phyloP scores from a whole-genome alignment of 2,888 invertebrate genomes.

The Endotricha flammealis region DNA sequence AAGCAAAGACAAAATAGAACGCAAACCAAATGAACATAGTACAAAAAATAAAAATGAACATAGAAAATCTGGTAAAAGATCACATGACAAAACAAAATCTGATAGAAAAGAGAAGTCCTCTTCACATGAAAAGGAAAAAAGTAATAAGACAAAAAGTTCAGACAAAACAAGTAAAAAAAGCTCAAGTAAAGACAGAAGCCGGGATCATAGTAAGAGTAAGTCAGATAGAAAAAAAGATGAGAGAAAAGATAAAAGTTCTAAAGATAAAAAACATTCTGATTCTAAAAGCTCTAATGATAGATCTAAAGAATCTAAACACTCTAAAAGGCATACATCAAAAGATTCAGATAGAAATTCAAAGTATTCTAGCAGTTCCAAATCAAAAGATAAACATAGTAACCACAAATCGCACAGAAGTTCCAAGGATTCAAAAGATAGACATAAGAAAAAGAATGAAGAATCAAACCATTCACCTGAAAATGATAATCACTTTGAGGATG shows the following conservation, averaged over 20 bases:
- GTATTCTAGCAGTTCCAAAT: slow-evolving; percentile 37
- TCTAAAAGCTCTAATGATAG: slow-evolving; percentile 35
- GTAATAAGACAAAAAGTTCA: slow-evolving; percentile 34
- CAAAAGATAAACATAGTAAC: slow-evolving; percentile 34
- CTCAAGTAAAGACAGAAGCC: slow-evolving; percentile 47
- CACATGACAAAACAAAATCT: slow-evolving; percentile 24
- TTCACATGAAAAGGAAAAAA: slow-evolving; percentile 35
- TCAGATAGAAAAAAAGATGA: slow-evolving; percentile 33
- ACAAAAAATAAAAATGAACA: slow-evolving; percentile 13
- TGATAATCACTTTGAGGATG: slow-evolving; percentile 36
- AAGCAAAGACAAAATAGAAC: slow-evolving; percentile 12
- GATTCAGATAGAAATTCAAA: slow-evolving; percentile 34
- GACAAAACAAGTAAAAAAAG: slow-evolving; percentile 51
- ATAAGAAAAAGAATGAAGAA: slow-evolving; percentile 31
- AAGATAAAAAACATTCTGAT: slow-evolving; percentile 38
- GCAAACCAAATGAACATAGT: slow-evolving; percentile 13
- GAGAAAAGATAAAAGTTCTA: slow-evolving; percentile 37
- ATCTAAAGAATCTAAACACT: no score
- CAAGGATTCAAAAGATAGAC: slow-evolving; percentile 40
- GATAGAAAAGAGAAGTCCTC: slow-evolving; percentile 36
- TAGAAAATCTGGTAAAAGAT: slow-evolving; percentile 21
- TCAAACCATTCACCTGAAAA: slow-evolving; percentile 37
- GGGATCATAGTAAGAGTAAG: slow-evolving; percentile 33
- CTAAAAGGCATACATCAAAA: slow-evolving; percentile 26
- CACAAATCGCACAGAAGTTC: slow-evolving; percentile 42